A percentile compares a stretch with the other conserved stretches of the same genome.
Conservation (phyloP, 1,140 invertebrate species). For the Oryctes rhinoceros region DNA sequence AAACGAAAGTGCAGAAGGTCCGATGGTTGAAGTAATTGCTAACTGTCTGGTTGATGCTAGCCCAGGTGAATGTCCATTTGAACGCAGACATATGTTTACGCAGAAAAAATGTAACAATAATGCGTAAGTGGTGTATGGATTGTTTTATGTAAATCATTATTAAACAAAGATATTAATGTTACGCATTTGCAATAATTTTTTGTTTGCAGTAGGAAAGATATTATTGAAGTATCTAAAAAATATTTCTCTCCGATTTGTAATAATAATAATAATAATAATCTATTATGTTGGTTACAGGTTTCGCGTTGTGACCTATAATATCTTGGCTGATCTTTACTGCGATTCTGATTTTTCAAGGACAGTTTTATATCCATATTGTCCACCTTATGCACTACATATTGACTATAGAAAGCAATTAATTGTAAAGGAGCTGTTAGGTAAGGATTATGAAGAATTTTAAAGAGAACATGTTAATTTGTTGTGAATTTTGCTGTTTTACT, state of each 20-base stretch:
- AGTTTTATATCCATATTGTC: slow-evolving; percentile 83
- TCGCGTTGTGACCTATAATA: slow-evolving; percentile 87
- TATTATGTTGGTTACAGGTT: slow-evolving; percentile 66
- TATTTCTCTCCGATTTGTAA: slow-evolving; percentile 55
- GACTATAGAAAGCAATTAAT: slow-evolving; percentile 89
- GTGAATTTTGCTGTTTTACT: no score
- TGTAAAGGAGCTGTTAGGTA: slow-evolving; percentile 84
- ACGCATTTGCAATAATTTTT: no score
- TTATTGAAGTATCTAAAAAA: background rate
- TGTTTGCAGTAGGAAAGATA: no score
- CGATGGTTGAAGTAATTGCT: slow-evolving; percentile 64
- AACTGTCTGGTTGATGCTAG: slow-evolving; percentile 69
- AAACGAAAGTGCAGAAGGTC: slow-evolving; percentile 66
- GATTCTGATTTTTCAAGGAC: slow-evolving; percentile 80
- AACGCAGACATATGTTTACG: slow-evolving; percentile 79
- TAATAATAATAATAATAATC: no score
- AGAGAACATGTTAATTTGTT: no score
- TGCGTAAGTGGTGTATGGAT: slow-evolving; percentile 53
- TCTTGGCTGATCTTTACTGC: slow-evolving; percentile 89
- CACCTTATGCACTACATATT: slow-evolving; percentile 79
- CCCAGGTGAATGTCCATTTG: slow-evolving; percentile 82
- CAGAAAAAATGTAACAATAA: slow-evolving; percentile 63
- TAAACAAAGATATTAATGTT: no score
- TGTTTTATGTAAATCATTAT: no score
- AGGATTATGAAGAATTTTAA: slow-evolving; percentile 41